Base-by-base conservation (phyloP, 2,797 vertebrate species). In the Typhlichthys eigenmanni region DNA sequence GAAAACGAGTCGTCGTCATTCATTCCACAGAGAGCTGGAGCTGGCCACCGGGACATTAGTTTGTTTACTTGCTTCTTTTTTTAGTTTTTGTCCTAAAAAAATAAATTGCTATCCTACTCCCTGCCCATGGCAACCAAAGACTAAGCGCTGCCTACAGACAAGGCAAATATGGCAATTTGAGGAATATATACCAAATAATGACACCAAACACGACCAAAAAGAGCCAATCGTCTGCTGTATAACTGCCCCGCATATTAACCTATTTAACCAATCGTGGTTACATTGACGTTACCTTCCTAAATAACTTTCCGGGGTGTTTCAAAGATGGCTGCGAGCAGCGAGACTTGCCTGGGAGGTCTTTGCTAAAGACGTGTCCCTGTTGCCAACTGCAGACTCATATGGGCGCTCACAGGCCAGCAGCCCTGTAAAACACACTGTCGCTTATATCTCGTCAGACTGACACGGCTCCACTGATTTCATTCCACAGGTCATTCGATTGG, bases 391-490 rank as follows among this genome's bases (percentile, higher is more conserved):
- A 76, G 82, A 87, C 74, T 72, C 78, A 78, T 75, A 78, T 85
- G 74, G 74, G 71, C 50, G 47, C 69, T 79, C 74, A 69, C 71
- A 60, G 76, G 34, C 34, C 71, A 60, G 75, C 64, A 57, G 60
- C 63, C 69, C 57, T 79, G 72, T 74, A 77, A 84, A 24, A 75
- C 83, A 75, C 76, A 76, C 80, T 61, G 58, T 72, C 64, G 13
- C 69, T 63, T 72, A 82, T 66, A 68, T 89, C 74, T 67, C 62
- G 55, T 66, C 71, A 75, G 84, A 88, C 79, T 86, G 88, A 88
- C 81, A 81, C 75, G 74, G 80, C 74, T 80, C 80, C 79, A 91
- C 89, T 90, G 90, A 91, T 91, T 91, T 90, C 54, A 84, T 92
- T 89, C 89, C 78, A 83, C 76, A 55, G 76, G 76, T 71, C 76